phyloP scores from a whole-genome alignment of 2,113 vertebrate genomes.

The Serranochromis macrocephalus region DNA sequence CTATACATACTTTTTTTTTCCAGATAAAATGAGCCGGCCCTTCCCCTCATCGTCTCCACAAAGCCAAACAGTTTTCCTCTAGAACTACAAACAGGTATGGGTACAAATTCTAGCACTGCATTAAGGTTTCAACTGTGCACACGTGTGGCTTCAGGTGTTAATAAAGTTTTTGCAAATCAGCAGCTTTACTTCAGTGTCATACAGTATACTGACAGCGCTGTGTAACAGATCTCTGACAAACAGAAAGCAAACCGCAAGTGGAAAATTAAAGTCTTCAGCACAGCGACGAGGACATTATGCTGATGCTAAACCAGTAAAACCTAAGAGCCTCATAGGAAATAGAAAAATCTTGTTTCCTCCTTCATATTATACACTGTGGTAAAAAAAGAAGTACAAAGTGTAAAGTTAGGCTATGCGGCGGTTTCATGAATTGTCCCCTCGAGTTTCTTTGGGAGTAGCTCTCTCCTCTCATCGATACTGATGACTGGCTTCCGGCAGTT shows the following conservation, averaged over 20 bases:
- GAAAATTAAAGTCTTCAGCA: constrained; percentile 80
- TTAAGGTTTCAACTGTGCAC: constrained; percentile 54
- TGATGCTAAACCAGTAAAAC: constrained; percentile 79
- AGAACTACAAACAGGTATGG: constrained; percentile 28
- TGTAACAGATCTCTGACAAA: constrained; percentile 69
- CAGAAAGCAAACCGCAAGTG: constrained; percentile 83
- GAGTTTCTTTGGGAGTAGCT: constrained; percentile 99
- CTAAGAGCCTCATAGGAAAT: constrained; percentile 86
- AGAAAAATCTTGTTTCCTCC: constrained; percentile 80
- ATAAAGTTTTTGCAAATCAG: constrained; percentile 82
- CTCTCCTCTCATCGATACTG: constrained; percentile 96
- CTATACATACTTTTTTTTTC: constrained; percentile 1
- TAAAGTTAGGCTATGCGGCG: constrained; percentile 91
- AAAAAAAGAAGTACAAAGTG: constrained; percentile 88
- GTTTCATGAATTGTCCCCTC: constrained; percentile 98
- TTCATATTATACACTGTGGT: constrained; percentile 83
- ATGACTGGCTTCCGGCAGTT: constrained; percentile 96
- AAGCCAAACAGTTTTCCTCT: neutral
- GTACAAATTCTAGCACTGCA: constrained; percentile 43
- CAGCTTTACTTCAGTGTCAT: constrained; percentile 79
- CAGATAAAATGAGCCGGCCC: constrained; percentile 8
- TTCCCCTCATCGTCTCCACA: neutral
- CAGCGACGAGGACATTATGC: constrained; percentile 83
- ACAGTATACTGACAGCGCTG: constrained; percentile 81
- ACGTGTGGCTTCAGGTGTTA: constrained; percentile 58